Percentiles rank a stretch among this genome's conserved stretches.
phyloP scores from a whole-genome alignment of 2,113 vertebrate species.

The Sceloporus tristichus region DNA sequence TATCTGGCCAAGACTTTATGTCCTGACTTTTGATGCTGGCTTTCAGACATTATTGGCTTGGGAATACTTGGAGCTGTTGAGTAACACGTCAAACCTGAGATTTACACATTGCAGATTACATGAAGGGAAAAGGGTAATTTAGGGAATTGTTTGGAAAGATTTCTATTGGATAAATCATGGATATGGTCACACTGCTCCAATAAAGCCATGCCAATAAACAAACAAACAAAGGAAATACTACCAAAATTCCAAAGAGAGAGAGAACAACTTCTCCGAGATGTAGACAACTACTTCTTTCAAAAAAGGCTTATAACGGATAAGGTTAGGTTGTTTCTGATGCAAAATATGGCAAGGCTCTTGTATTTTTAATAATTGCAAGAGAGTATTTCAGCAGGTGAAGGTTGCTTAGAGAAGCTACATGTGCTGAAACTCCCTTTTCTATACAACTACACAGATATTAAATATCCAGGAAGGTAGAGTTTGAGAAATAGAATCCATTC shows the following conservation, averaged over 20 bases:
- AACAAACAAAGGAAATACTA: not conserved
- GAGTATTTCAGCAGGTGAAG: too few relatives aligned
- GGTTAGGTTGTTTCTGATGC: too few relatives aligned
- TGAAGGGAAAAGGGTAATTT: not conserved
- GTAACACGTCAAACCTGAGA: not conserved
- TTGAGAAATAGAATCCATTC: not conserved
- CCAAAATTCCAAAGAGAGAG: not conserved
- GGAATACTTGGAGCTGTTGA: not conserved
- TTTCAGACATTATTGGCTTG: too few relatives aligned
- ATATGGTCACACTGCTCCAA: not conserved
- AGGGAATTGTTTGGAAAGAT: not conserved
- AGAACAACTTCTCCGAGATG: not conserved
- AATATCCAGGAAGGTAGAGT: not conserved
- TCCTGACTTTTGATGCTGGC: too few relatives aligned
- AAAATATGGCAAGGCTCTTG: too few relatives aligned
- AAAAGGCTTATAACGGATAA: not conserved
- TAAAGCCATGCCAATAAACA: not conserved
- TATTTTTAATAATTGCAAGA: too few relatives aligned
- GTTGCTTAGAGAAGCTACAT: too few relatives aligned
- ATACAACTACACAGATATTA: too few relatives aligned
- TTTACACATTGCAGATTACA: not conserved
- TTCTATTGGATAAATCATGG: not conserved
- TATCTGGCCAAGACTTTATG: too few relatives aligned
- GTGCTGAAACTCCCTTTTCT: too few relatives aligned
- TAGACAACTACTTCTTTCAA: not conserved